These are phyloP conservation scores for Ganaspis brasiliensis DNA, from an alignment of 2,888 invertebrate species.

Conservation along the genomic window DNA sequence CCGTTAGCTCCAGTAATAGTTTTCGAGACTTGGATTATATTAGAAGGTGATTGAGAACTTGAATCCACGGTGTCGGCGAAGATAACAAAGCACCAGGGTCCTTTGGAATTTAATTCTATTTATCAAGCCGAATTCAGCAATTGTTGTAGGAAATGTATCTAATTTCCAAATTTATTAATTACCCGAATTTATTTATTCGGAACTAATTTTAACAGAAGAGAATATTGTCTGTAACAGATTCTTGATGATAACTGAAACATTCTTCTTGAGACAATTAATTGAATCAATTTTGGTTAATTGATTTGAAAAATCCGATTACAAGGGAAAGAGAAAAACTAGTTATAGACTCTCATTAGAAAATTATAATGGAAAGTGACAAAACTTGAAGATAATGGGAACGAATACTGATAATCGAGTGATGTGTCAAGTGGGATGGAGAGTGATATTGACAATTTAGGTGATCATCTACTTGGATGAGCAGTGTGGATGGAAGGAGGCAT, in stretches of 20 bases:
- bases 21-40: constrained; percentile 28
- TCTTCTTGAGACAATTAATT: too few species aligned
- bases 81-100: constrained; percentile 8
- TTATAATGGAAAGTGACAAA: constrained; percentile 39
- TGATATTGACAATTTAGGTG: constrained; percentile 41
- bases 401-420: constrained; percentile 32
- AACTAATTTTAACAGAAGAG: too few species aligned
- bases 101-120: neutral
- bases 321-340: constrained; percentile 52
- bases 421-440: constrained; percentile 24
- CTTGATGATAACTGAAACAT: too few species aligned
- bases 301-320: neutral
- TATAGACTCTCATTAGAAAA: constrained; percentile 24
- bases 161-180: too few species aligned
- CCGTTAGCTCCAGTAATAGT: constrained; percentile 52
- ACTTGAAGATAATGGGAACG: constrained; percentile 8
- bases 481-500: constrained; percentile 65
- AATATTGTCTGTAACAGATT: too few species aligned
- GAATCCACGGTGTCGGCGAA: neutral
- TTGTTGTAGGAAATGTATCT: neutral
- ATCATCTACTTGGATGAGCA: constrained; percentile 48
- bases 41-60: constrained; percentile 27
- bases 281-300: too few species aligned
- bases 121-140: neutral
- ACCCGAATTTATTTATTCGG: too few species aligned